These are phyloP conservation scores for Alethe castanea DNA, from an alignment of 2,113 vertebrate genomes.

Conservation along the genomic window DNA sequence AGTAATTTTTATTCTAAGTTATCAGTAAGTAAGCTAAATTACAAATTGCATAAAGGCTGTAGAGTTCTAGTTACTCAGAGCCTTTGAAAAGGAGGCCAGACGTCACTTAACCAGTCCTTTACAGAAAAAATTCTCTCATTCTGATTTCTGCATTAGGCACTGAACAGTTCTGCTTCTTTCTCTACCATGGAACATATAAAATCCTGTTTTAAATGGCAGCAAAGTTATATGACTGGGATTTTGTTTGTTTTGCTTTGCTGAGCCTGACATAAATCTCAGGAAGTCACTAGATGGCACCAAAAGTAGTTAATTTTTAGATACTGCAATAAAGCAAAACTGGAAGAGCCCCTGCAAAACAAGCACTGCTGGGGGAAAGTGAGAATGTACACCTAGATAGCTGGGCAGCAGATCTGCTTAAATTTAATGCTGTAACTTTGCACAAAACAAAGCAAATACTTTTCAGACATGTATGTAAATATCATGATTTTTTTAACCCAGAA, in stretches of 20 bases:
- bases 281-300: conserved; percentile 68
- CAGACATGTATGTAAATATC: neutral
- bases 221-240: neutral
- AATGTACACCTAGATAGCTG: neutral
- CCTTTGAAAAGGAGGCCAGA: neutral
- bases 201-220: neutral
- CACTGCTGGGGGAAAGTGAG: neutral
- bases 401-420: neutral
- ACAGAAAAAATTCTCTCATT: neutral
- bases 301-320: conserved; percentile 59
- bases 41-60: neutral
- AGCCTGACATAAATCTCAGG: conserved; percentile 15
- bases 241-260: neutral
- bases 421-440: neutral
- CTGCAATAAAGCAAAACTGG: neutral
- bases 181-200: neutral
- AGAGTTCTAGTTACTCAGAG: neutral
- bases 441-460: neutral
- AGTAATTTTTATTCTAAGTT: neutral
- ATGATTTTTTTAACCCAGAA: neutral
- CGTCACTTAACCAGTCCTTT: neutral
- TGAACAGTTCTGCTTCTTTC: neutral
- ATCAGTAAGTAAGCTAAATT: neutral
- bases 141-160: neutral
- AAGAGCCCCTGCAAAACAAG: neutral